Evolutionary conservation across 2,888 invertebrate genomes (phyloP).

Genomic region (Lithophane leautieri): DNA sequence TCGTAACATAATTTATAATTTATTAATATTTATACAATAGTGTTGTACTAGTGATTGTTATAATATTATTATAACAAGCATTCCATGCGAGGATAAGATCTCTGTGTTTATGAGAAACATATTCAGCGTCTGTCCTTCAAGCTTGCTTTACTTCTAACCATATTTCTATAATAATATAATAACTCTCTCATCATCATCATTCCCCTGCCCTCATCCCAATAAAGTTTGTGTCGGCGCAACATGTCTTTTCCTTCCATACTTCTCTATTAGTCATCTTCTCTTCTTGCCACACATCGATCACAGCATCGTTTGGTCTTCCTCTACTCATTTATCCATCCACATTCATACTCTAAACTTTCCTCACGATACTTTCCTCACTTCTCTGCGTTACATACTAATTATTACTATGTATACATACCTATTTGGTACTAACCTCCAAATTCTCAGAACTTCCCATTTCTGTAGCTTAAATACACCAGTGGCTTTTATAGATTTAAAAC

Average conservation of each 20-base stretch:
- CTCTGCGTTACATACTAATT: neutral
- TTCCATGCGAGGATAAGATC: slow-evolving; percentile 20
- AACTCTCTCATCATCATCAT: neutral
- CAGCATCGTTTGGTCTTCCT: neutral
- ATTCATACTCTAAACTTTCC: too few relatives aligned
- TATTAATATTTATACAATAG: slow-evolving; percentile 35
- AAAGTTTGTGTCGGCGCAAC: neutral
- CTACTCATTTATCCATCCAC: too few relatives aligned
- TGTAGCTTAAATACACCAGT: neutral
- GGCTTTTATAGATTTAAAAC: neutral
- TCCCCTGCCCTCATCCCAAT: neutral
- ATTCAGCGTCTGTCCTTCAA: slow-evolving; percentile 9
- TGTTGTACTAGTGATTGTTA: slow-evolving; percentile 34
- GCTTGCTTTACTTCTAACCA: neutral
- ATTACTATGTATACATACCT: neutral
- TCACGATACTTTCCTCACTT: too few relatives aligned
- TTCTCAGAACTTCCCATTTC: neutral
- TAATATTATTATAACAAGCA: slow-evolving; percentile 18
- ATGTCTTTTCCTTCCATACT: neutral
- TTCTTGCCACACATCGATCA: neutral
- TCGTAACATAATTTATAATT: slow-evolving; percentile 32
- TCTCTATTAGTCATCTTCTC: neutral
- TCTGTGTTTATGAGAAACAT: slow-evolving; percentile 28
- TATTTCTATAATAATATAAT: too few relatives aligned
- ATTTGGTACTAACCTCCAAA: neutral